Percentiles rank a stretch among this genome's conserved stretches.
phyloP scores from a whole-genome alignment of 2,113 vertebrate genomes.

The Tautogolabrus adspersus region DNA sequence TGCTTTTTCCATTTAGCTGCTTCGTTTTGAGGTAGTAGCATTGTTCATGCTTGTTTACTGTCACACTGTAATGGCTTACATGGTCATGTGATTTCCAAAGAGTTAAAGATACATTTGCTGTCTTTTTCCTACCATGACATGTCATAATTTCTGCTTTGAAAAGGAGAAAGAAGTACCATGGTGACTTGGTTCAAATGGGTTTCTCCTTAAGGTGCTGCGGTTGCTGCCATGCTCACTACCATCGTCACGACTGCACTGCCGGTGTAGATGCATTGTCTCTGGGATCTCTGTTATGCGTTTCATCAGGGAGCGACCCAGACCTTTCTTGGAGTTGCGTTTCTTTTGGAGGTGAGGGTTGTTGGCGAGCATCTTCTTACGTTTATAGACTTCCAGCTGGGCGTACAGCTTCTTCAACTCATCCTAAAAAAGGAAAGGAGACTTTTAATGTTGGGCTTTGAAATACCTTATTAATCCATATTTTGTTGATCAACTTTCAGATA shows the following conservation, averaged over 20 bases:
- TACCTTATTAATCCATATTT: neutral
- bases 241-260: slow-evolving; percentile 94
- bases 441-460: neutral
- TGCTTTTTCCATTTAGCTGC: too few species aligned
- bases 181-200: slow-evolving; percentile 85
- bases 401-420: slow-evolving; percentile 98
- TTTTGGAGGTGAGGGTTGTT: slow-evolving; percentile 99
- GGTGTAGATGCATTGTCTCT: slow-evolving; percentile 92
- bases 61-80: too few species aligned
- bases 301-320: slow-evolving; percentile 96
- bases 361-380: slow-evolving; percentile 98
- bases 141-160: too few species aligned
- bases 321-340: slow-evolving; percentile 98
- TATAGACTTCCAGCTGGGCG: slow-evolving; percentile 96
- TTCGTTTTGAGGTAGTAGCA: too few species aligned
- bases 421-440: slow-evolving; percentile 69
- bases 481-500: too few species aligned
- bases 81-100: too few species aligned
- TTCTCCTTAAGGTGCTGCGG: slow-evolving; percentile 86
- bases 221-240: slow-evolving; percentile 85
- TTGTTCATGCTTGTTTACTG: too few species aligned
- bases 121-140: too few species aligned
- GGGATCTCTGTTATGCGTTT: slow-evolving; percentile 97
- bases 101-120: too few species aligned
- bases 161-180: slow-evolving; percentile 69